phyloP scores from a whole-genome alignment of 2,888 invertebrate genomes.

The Erpobdella octoculata region DNA sequence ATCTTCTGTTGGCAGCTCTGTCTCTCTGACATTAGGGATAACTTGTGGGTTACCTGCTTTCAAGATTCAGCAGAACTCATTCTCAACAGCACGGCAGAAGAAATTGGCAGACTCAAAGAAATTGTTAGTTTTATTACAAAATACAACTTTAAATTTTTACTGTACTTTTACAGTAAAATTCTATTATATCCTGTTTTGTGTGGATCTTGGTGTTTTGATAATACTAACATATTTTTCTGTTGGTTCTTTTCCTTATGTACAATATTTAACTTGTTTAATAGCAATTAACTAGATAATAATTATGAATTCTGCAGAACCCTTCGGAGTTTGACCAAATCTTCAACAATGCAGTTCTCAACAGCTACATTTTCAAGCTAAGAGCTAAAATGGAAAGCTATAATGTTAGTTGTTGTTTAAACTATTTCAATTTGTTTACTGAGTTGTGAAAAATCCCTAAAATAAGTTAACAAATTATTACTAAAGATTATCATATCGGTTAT shows the following conservation, averaged over 20 bases:
- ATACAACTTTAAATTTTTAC: too few species aligned
- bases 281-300: too few species aligned
- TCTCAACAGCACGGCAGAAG: slow-evolving; percentile 44
- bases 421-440: neutral
- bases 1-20: slow-evolving; percentile 60
- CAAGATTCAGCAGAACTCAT: slow-evolving; percentile 55
- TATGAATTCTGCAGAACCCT: slow-evolving; percentile 57
- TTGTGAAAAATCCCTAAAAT: too few species aligned
- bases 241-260: neutral
- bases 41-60: slow-evolving; percentile 84
- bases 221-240: neutral
- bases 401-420: slow-evolving; percentile 56
- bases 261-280: too few species aligned
- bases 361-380: slow-evolving; percentile 73
- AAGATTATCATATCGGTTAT: neutral
- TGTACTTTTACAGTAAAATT: too few species aligned
- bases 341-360: slow-evolving; percentile 68
- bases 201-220: neutral
- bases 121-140: slow-evolving; percentile 40
- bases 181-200: too few species aligned
- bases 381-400: slow-evolving; percentile 84
- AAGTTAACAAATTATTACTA: neutral
- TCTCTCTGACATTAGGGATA: slow-evolving; percentile 77
- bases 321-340: slow-evolving; percentile 64
- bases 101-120: slow-evolving; percentile 62